phyloP scores from a whole-genome alignment of 2,888 invertebrate species.

The Phoenoteleia sp. region DNA sequence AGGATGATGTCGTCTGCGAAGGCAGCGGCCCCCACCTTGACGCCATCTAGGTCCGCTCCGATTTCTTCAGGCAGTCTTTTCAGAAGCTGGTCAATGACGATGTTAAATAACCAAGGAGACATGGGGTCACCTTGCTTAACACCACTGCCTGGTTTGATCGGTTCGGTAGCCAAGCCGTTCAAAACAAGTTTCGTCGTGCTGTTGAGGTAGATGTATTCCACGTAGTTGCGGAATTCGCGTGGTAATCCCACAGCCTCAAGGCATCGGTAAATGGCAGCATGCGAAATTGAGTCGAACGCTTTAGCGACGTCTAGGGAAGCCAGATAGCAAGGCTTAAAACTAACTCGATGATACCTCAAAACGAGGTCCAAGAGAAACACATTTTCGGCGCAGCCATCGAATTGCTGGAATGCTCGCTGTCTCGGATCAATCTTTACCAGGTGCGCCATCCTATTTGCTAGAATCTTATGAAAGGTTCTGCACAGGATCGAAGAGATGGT shows the following conservation, averaged over 20 bases:
- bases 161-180: background rate
- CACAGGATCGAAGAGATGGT: constrained; percentile 21
- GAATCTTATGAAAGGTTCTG: constrained; percentile 56
- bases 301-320: constrained; percentile 73
- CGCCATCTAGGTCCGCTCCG: background rate
- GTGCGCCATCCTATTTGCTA: constrained; percentile 44
- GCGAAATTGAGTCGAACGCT: constrained; percentile 74
- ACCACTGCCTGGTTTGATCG: constrained; percentile 21
- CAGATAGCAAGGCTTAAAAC: background rate
- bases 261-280: background rate
- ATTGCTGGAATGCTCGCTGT: constrained; percentile 68
- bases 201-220: background rate
- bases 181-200: background rate
- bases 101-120: constrained; percentile 19
- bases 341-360: background rate
- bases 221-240: background rate
- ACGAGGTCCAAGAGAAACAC: constrained; percentile 35
- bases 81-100: constrained; percentile 6
- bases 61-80: constrained; percentile 26
- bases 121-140: constrained; percentile 42
- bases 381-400: constrained; percentile 75
- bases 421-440: constrained; percentile 44
- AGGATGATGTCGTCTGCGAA: background rate
- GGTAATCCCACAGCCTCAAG: background rate
- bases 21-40: constrained; percentile 7